Percentiles rank a stretch among this genome's conserved stretches.
phyloP scores from a whole-genome alignment of 2,888 invertebrate species.

The Stratiomys singularior region DNA sequence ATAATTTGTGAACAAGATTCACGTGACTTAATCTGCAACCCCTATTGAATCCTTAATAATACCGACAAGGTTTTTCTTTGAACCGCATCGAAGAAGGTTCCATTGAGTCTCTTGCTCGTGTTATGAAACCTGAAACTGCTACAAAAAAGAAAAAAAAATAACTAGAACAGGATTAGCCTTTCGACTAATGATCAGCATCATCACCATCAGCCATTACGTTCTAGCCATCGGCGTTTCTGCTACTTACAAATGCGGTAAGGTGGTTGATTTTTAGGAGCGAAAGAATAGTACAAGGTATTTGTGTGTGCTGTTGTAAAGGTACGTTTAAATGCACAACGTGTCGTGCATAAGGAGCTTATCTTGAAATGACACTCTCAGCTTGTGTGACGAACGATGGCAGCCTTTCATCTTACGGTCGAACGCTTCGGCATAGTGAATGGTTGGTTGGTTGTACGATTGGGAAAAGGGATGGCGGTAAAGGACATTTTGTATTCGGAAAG shows the following conservation, averaged over 20 bases:
- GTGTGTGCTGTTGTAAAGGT: no score
- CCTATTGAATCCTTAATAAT: not conserved
- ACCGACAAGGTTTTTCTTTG: no score
- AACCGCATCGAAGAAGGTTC: no score
- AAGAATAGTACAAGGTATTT: not conserved
- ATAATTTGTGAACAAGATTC: not conserved
- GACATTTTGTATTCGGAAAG: not conserved
- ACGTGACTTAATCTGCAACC: not conserved
- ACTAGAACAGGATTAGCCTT: constrained; percentile 41
- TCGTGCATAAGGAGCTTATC: constrained; percentile 48
- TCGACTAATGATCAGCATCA: constrained; percentile 23
- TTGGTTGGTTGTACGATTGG: not conserved
- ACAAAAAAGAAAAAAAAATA: not conserved
- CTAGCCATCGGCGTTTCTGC: not conserved
- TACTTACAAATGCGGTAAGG: not conserved
- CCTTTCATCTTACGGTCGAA: constrained; percentile 46
- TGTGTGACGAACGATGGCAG: constrained; percentile 32
- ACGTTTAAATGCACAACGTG: constrained; percentile 43
- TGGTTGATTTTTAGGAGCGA: not conserved
- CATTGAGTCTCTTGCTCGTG: not conserved
- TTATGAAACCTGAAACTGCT: no score
- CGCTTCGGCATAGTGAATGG: not conserved
- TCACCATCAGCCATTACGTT: not conserved
- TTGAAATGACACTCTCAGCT: constrained; percentile 48
- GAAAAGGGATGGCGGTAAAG: not conserved